phyloP scores from a whole-genome alignment of 2,113 vertebrate species.

The Ellobius talpinus region DNA sequence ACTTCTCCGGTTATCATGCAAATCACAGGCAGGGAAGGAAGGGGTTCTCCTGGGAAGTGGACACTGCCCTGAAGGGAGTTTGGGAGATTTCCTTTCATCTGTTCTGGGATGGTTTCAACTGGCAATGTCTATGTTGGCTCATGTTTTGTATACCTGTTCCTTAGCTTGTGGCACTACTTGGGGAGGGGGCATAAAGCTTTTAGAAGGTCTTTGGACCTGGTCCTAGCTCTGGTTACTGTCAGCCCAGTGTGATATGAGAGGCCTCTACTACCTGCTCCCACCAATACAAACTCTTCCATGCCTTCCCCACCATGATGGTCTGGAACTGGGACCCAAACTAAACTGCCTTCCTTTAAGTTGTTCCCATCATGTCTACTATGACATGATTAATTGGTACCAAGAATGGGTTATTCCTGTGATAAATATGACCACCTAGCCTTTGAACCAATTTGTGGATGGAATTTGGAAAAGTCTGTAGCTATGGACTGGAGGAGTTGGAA shows the following conservation, averaged over 20 bases:
- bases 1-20: not conserved
- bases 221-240: not conserved
- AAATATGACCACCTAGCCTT: not conserved
- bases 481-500: not conserved
- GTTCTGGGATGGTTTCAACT: not conserved
- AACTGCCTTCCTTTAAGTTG: not conserved
- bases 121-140: not conserved
- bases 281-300: not conserved
- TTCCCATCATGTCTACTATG: not conserved
- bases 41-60: not conserved
- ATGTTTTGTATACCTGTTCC: not conserved
- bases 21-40: not conserved
- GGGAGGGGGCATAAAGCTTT: not conserved
- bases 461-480: not conserved
- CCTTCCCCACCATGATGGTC: not conserved
- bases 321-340: not conserved
- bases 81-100: not conserved
- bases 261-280: not conserved
- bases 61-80: not conserved
- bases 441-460: not conserved
- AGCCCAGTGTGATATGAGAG: not conserved
- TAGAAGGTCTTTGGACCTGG: not conserved
- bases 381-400: not conserved
- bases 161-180: not conserved
- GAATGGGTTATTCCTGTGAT: not conserved